phyloP scores from a whole-genome alignment of 2,888 invertebrate genomes.

The Macroteleia sp. region DNA sequence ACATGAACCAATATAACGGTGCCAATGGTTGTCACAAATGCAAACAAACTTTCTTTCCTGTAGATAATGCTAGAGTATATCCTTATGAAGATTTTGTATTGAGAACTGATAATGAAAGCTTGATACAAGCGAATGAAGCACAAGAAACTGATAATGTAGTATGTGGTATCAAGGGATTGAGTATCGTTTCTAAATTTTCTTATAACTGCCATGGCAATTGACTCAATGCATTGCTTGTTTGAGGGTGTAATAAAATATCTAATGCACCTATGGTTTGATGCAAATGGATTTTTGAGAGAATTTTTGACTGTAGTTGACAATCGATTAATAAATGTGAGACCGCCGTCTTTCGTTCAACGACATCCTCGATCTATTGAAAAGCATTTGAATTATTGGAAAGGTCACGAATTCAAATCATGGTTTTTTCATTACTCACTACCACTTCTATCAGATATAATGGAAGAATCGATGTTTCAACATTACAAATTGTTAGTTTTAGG shows the following conservation, averaged over 20 bases:
- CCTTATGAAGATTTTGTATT: background rate
- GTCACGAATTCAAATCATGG: slow-evolving; percentile 61
- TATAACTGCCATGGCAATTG: background rate
- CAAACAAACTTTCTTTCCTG: background rate
- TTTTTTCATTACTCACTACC: slow-evolving; percentile 64
- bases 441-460: slow-evolving; percentile 61
- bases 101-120: background rate
- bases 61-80: background rate
- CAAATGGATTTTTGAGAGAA: background rate
- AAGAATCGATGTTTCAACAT: background rate
- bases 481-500: background rate
- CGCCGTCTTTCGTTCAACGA: slow-evolving; percentile 52
- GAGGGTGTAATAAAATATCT: background rate
- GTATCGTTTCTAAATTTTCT: background rate
- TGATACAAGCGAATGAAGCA: background rate
- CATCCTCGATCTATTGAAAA: slow-evolving; percentile 54
- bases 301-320: background rate
- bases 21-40: slow-evolving; percentile 15
- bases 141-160: background rate
- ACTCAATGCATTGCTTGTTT: slow-evolving; percentile 10
- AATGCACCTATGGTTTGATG: background rate
- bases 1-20: slow-evolving; percentile 52
- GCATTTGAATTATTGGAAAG: slow-evolving; percentile 60
- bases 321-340: slow-evolving; percentile 7
- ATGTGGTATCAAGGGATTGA: background rate